Conservation (phyloP, 23 tunicate genomes). For the Clavelina lepadiformis region DNA sequence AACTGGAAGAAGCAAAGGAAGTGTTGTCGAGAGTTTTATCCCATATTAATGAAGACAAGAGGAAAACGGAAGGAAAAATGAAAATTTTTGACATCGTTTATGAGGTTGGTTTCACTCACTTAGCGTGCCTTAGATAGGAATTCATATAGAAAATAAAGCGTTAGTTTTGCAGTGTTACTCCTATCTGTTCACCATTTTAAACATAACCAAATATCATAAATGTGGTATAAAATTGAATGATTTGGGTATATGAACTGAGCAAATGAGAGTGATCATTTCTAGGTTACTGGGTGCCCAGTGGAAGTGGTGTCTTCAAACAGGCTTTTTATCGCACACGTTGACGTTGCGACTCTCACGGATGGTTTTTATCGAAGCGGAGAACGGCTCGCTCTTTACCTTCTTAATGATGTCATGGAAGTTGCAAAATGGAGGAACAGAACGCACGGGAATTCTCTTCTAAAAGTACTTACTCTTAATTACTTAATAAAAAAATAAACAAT, state of each 20-base stretch:
- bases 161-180: no score
- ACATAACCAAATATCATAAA: no score
- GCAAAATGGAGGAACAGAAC: constrained; percentile 82
- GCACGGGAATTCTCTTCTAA: constrained; percentile 55
- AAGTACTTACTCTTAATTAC: constrained; percentile 25
- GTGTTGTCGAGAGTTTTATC: constrained; percentile 69
- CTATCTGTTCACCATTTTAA: no score
- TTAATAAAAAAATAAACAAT: background rate
- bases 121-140: no score
- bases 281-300: constrained; percentile 85
- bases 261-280: background rate
- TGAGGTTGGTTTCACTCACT: constrained; percentile 79
- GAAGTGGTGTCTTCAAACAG: constrained; percentile 77
- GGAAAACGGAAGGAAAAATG: constrained; percentile 82
- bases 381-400: constrained; percentile 73
- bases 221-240: no score
- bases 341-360: constrained; percentile 70
- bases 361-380: constrained; percentile 77
- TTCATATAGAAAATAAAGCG: no score
- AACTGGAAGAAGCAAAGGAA: constrained; percentile 61
- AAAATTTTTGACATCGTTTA: constrained; percentile 86
- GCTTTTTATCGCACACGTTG: constrained; percentile 37
- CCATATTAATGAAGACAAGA: constrained; percentile 90
- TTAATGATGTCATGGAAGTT: constrained; percentile 72
- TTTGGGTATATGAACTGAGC: no score